phyloP scores from a whole-genome alignment of 2,113 vertebrate genomes.

The Sminthopsis crassicaudata region DNA sequence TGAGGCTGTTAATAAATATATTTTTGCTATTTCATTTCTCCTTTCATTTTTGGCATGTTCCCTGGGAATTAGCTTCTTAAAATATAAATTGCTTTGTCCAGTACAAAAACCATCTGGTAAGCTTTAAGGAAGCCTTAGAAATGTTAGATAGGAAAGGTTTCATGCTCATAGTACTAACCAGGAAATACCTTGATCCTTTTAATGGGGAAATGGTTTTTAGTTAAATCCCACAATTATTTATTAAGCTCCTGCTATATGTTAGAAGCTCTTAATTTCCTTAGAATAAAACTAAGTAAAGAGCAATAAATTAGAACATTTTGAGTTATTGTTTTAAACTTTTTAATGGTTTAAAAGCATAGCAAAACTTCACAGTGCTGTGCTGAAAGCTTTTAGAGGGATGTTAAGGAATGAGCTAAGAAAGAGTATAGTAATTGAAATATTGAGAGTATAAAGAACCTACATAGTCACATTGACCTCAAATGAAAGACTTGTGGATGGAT shows the following conservation, averaged over 20 bases:
- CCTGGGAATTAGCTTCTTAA: not conserved
- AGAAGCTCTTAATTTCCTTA: slow-evolving; percentile 3
- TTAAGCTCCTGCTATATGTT: slow-evolving; percentile 18
- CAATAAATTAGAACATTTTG: slow-evolving; percentile 37
- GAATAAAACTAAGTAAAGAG: slow-evolving; percentile 35
- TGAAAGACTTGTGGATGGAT: not conserved
- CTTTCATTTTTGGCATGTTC: not conserved
- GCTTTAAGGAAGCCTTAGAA: not conserved
- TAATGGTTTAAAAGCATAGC: not conserved
- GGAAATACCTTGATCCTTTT: not conserved
- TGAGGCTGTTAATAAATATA: not conserved
- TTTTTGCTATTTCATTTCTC: not conserved
- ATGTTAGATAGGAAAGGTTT: not conserved
- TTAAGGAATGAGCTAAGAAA: not conserved
- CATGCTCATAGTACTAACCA: not conserved
- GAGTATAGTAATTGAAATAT: not conserved
- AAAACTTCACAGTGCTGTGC: not conserved
- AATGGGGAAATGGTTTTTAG: not conserved
- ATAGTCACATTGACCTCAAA: not conserved
- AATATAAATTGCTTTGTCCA: not conserved
- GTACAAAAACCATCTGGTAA: not conserved
- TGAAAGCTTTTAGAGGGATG: slow-evolving; percentile 24
- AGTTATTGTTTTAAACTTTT: slow-evolving; percentile 25
- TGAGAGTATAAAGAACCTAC: slow-evolving; percentile 15
- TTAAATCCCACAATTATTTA: slow-evolving; percentile 37